phyloP scores from a whole-genome alignment of 1,140 invertebrate species.

The Meteorus sp. region DNA sequence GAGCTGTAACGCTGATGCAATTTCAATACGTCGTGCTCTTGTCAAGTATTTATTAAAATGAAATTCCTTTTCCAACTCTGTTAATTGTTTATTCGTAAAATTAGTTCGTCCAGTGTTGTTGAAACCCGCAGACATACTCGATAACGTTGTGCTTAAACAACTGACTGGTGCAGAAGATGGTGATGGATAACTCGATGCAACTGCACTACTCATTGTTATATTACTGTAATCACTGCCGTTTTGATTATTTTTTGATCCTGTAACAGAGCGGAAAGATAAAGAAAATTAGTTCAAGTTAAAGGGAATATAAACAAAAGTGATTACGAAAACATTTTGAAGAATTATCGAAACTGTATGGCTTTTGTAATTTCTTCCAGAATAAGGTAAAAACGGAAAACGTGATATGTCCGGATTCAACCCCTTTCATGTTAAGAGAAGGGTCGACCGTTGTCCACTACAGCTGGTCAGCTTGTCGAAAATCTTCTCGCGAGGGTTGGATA shows the following conservation, averaged over 20 bases:
- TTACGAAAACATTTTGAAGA: no score
- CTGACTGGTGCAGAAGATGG: constrained; percentile 32
- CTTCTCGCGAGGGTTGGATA: no score
- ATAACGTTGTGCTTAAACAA: constrained; percentile 42
- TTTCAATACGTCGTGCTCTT: constrained; percentile 93
- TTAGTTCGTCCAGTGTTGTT: constrained; percentile 93
- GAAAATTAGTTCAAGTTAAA: no score
- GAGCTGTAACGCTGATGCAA: constrained; percentile 91
- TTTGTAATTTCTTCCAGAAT: no score
- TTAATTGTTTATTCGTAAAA: constrained; percentile 98
- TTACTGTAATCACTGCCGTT: constrained; percentile 50
- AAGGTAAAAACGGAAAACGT: no score
- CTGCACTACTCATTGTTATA: constrained; percentile 39
- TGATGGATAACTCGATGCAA: constrained; percentile 29
- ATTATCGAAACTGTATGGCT: no score
- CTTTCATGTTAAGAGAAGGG: no score
- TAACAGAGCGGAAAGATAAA: constrained; percentile 47
- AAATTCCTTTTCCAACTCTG: constrained; percentile 98
- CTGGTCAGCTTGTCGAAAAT: no score
- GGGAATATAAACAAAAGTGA: no score
- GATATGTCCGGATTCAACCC: no score
- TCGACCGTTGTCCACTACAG: no score
- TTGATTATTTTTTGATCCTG: constrained; percentile 71
- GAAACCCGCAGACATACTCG: constrained; percentile 54
- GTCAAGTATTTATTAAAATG: constrained; percentile 99